Evolutionary conservation across 2,797 vertebrate genomes (phyloP).

Genomic region (Microcaecilia unicolor): DNA sequence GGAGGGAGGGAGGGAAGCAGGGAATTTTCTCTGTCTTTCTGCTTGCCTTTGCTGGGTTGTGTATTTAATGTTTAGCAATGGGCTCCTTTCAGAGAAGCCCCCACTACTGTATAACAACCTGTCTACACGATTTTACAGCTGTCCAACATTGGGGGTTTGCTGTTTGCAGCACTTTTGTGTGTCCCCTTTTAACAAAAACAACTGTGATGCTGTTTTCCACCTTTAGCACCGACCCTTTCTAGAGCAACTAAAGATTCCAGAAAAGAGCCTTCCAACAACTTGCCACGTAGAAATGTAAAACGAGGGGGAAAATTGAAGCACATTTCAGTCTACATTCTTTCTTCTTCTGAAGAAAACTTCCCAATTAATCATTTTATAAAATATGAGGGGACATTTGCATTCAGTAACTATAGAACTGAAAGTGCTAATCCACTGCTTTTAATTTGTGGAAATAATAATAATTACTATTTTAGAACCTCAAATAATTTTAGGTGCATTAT

Average conservation of each 20-base stretch:
- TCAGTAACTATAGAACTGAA: too few species aligned
- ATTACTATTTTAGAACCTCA: too few species aligned
- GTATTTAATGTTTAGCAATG: constrained; percentile 83
- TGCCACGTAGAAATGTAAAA: background rate
- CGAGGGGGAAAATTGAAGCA: background rate
- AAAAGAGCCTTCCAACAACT: constrained; percentile 1
- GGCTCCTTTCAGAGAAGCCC: constrained; percentile 77
- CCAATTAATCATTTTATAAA: too few species aligned
- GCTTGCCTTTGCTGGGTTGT: constrained; percentile 57
- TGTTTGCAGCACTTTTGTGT: constrained; percentile 59
- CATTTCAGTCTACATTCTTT: too few species aligned
- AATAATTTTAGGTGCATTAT: too few species aligned
- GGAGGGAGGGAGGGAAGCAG: background rate
- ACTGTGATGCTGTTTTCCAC: constrained; percentile 18
- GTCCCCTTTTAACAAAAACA: constrained; percentile 59
- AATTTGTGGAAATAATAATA: too few species aligned
- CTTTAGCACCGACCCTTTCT: too few species aligned
- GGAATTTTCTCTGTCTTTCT: constrained; percentile 16
- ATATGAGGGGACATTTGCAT: too few species aligned
- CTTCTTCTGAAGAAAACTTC: too few species aligned
- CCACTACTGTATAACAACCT: constrained; percentile 88
- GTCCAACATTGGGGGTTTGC: constrained; percentile 79
- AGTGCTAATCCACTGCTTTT: too few species aligned
- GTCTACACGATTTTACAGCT: constrained; percentile 86
- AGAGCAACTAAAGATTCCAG: too few species aligned